Percentiles rank a stretch among this genome's conserved stretches.
Evolutionary conservation across 2,888 invertebrate genomes (phyloP).

Genomic region (Alloscopus bannaensis): DNA sequence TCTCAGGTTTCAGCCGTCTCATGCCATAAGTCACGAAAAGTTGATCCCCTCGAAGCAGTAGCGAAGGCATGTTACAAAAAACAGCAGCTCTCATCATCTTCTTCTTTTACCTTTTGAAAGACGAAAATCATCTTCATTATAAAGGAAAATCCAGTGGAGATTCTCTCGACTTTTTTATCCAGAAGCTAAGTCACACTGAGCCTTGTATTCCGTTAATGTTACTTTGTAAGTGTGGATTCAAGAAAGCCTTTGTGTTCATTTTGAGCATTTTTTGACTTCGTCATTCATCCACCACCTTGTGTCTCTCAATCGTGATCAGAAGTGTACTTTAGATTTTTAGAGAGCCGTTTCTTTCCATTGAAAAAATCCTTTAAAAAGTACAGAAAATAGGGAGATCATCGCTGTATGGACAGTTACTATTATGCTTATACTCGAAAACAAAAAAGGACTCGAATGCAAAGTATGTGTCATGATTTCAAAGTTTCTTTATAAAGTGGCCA

Average conservation of each 20-base stretch:
- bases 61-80: constrained; percentile 23
- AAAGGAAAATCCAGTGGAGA: neutral
- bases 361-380: no score
- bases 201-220: no score
- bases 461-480: no score
- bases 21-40: constrained; percentile 69
- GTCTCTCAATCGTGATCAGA: constrained; percentile 1
- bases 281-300: constrained; percentile 31
- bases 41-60: constrained; percentile 64
- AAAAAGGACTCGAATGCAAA: no score
- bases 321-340: no score
- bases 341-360: no score
- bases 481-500: constrained; percentile 28
- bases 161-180: constrained; percentile 28
- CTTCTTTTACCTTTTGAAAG: neutral
- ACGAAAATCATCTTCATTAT: constrained; percentile 16
- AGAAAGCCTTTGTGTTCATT: no score
- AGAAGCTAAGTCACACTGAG: constrained; percentile 26
- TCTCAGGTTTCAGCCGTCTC: constrained; percentile 23
- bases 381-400: no score
- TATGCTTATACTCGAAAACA: no score
- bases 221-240: neutral
- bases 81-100: constrained; percentile 28
- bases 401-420: no score
- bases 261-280: constrained; percentile 32